Evolutionary conservation across 2,888 invertebrate species (phyloP).

Genomic region (Pasiphila rectangulata): DNA sequence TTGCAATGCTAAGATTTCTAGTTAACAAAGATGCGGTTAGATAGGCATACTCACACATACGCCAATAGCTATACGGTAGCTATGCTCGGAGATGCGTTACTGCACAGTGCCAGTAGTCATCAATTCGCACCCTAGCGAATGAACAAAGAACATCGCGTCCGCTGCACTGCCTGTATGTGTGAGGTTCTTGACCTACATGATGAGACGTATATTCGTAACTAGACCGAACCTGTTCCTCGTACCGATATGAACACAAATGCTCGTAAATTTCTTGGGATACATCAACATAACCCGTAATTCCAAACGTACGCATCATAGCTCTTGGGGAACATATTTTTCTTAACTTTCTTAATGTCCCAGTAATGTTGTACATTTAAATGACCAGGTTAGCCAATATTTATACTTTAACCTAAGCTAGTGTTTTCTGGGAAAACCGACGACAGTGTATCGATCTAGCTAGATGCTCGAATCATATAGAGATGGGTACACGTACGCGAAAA

Average conservation of each 20-base stretch:
- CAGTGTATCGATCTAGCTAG: slow-evolving; percentile 9
- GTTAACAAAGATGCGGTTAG: not conserved
- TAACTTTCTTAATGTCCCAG: no score
- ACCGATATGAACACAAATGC: slow-evolving; percentile 8
- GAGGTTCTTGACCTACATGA: slow-evolving; percentile 66
- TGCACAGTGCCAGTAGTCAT: slow-evolving; percentile 9
- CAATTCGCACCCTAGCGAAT: slow-evolving; percentile 17
- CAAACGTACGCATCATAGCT: no score
- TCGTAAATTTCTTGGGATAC: slow-evolving; percentile 14
- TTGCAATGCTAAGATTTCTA: not conserved
- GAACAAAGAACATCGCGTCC: slow-evolving; percentile 46
- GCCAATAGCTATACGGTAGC: no score
- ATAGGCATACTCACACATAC: no score
- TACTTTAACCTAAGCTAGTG: not conserved
- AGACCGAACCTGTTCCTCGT: slow-evolving; percentile 37
- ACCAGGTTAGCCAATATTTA: not conserved
- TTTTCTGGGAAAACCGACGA: slow-evolving; percentile 20
- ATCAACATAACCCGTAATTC: not conserved
- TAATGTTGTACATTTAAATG: not conserved
- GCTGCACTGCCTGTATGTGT: slow-evolving; percentile 43
- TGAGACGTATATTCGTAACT: slow-evolving; percentile 46
- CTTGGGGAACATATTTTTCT: no score
- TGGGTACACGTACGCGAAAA: no score
- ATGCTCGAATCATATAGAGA: not conserved
- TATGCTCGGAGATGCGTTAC: not conserved